phyloP scores from a whole-genome alignment of 2,113 vertebrate genomes.

The Oxygymnocypris stewartii region DNA sequence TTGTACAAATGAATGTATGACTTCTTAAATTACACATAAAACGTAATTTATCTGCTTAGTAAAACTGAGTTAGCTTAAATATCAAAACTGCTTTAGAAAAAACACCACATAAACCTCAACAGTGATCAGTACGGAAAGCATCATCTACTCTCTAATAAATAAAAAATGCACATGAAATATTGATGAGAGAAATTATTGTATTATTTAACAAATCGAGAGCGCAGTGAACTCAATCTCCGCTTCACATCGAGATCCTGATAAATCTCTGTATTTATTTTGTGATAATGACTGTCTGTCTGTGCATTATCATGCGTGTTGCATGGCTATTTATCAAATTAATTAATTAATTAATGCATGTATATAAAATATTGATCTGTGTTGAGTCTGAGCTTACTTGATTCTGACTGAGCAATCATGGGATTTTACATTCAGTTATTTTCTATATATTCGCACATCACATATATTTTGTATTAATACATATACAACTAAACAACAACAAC shows the following conservation, averaged over 20 bases:
- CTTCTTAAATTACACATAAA: constrained; percentile 3
- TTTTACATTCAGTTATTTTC: background rate
- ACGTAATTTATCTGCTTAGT: background rate
- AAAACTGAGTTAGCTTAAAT: background rate
- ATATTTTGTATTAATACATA: background rate
- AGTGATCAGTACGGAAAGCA: background rate
- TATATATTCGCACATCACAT: background rate
- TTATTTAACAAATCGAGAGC: background rate
- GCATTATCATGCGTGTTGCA: background rate
- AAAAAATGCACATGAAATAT: background rate
- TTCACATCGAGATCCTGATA: background rate
- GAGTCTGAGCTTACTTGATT: background rate
- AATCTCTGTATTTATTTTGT: background rate
- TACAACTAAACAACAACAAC: background rate
- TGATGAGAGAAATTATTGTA: background rate
- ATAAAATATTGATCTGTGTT: background rate
- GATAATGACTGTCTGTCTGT: background rate
- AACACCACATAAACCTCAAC: background rate
- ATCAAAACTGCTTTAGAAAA: background rate
- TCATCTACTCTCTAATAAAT: background rate
- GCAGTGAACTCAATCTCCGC: background rate
- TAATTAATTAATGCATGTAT: background rate
- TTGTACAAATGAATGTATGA: background rate
- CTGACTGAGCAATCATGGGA: background rate
- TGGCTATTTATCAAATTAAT: background rate